A percentile compares a stretch with the other conserved stretches of the same genome.
phyloP scores from a whole-genome alignment of 2,797 vertebrate species.

The Enteromius thamalakanensis region DNA sequence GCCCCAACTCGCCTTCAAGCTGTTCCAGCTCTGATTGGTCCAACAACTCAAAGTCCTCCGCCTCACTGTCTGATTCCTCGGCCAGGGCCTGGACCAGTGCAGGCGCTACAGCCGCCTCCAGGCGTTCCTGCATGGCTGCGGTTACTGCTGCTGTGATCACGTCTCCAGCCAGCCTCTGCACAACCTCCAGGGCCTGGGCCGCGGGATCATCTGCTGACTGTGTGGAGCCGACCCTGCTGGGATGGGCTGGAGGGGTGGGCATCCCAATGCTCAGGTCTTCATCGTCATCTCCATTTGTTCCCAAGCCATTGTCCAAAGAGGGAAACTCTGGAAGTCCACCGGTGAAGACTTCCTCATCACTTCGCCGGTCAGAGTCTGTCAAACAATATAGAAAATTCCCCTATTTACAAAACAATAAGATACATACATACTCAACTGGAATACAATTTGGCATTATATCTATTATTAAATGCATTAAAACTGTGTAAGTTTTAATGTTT shows the following conservation, averaged over 20 bases:
- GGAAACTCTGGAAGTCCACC: slow-evolving; percentile 89
- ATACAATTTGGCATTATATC: not conserved
- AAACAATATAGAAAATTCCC: not conserved
- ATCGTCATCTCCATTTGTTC: slow-evolving; percentile 87
- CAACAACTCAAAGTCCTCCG: slow-evolving; percentile 97
- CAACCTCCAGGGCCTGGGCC: slow-evolving; percentile 76
- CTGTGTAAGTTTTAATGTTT: not conserved
- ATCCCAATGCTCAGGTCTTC: slow-evolving; percentile 87
- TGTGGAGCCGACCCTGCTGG: slow-evolving; percentile 61
- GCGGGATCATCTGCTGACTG: slow-evolving; percentile 67
- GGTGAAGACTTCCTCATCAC: slow-evolving; percentile 87
- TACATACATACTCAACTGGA: not conserved
- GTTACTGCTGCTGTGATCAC: slow-evolving; percentile 86
- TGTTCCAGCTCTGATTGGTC: slow-evolving; percentile 98
- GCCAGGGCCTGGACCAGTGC: slow-evolving; percentile 72
- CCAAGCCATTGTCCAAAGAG: slow-evolving; percentile 86
- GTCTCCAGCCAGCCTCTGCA: slow-evolving; percentile 84
- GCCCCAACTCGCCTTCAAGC: slow-evolving; percentile 88
- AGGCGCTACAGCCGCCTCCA: slow-evolving; percentile 73
- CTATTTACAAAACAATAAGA: not conserved
- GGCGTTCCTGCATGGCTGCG: slow-evolving; percentile 88
- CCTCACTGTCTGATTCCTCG: slow-evolving; percentile 92
- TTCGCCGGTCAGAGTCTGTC: slow-evolving; percentile 88
- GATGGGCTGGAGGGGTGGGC: slow-evolving; percentile 47
- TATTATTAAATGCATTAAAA: not conserved